Evolutionary conservation across 2,888 invertebrate genomes (phyloP).

Genomic region (Smittia aterrima): DNA sequence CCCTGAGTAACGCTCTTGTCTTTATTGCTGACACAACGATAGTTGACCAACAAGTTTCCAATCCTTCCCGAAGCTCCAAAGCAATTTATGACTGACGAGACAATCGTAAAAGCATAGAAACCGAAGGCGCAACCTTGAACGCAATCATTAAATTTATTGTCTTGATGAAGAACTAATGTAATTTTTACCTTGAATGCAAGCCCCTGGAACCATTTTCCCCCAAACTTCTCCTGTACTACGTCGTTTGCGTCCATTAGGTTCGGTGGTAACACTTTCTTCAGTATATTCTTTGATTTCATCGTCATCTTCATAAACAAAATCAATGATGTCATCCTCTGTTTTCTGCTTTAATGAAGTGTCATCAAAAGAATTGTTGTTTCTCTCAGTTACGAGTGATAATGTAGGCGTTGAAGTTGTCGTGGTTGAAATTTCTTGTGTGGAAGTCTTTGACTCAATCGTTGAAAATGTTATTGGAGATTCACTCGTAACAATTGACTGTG

Average conservation of each 20-base stretch:
- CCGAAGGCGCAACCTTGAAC: conserved; percentile 54
- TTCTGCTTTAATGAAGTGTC: background rate
- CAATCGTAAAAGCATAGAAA: conserved; percentile 56
- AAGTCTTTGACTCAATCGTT: too few species aligned
- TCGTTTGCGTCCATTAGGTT: background rate
- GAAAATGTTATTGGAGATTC: too few species aligned
- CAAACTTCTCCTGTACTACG: background rate
- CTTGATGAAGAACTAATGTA: too few species aligned
- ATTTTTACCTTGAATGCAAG: conserved; percentile 55
- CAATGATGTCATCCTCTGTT: background rate
- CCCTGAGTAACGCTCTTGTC: conserved; percentile 68
- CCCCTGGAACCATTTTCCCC: conserved; percentile 50
- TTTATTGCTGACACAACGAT: conserved; percentile 60
- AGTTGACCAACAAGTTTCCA: conserved; percentile 64
- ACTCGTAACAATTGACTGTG: background rate
- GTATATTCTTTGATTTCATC: background rate
- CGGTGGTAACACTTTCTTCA: background rate
- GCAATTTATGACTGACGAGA: conserved; percentile 59
- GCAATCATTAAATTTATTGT: too few species aligned
- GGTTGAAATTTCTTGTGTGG: too few species aligned
- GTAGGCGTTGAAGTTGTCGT: too few species aligned
- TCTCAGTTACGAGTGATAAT: too few species aligned
- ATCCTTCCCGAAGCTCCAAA: conserved; percentile 65
- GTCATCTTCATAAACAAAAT: background rate
- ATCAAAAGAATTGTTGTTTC: too few species aligned